These are phyloP conservation scores for Drosophila neotestacea DNA, from an alignment of 2,888 invertebrate genomes.

Conservation along the genomic window DNA sequence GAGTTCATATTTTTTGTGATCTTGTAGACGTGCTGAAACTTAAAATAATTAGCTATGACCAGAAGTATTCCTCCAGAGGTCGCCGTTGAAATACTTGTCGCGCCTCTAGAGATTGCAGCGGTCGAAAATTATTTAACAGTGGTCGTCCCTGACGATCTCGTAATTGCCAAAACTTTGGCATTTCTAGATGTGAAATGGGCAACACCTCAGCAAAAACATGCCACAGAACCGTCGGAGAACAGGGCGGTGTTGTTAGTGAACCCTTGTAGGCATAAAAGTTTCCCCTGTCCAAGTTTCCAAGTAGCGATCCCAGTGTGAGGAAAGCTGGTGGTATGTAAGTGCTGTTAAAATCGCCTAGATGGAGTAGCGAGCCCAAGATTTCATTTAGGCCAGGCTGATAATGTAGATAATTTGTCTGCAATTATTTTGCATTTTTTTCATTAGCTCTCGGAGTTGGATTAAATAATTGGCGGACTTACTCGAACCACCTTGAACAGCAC, in stretches of 20 bases:
- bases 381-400: slow-evolving; percentile 71
- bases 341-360: slow-evolving; percentile 68
- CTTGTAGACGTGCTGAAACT: neutral
- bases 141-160: slow-evolving; percentile 52
- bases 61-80: slow-evolving; percentile 82
- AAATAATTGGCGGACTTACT: slow-evolving; percentile 45
- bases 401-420: slow-evolving; percentile 41
- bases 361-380: slow-evolving; percentile 66
- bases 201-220: slow-evolving; percentile 88
- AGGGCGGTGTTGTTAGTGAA: slow-evolving; percentile 91
- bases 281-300: slow-evolving; percentile 73
- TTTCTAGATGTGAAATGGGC: slow-evolving; percentile 83
- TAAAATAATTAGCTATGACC: slow-evolving; percentile 34
- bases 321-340: slow-evolving; percentile 59
- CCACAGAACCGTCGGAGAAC: slow-evolving; percentile 90
- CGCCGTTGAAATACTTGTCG: slow-evolving; percentile 77
- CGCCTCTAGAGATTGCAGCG: slow-evolving; percentile 66
- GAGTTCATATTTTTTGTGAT: no score
- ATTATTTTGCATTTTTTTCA: neutral
- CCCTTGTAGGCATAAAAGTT: slow-evolving; percentile 85
- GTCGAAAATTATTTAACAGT: slow-evolving; percentile 73
- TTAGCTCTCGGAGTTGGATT: neutral
- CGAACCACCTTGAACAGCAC: slow-evolving; percentile 87
- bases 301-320: slow-evolving; percentile 73
- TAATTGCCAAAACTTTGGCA: slow-evolving; percentile 79